Evolutionary conservation across 2,888 invertebrate genomes (phyloP).

Genomic region (Drosophila picticornis): DNA sequence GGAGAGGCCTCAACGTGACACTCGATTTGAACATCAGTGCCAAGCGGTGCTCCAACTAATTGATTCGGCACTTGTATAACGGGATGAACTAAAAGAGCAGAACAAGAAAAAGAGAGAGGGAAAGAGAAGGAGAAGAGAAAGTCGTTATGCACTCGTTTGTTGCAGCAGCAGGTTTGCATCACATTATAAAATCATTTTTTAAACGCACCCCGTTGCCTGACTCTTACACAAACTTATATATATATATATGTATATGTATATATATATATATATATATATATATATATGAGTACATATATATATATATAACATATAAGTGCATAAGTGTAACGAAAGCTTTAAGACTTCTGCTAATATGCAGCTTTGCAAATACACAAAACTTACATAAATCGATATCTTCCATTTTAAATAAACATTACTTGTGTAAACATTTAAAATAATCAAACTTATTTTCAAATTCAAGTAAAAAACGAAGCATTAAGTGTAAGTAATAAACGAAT

Average conservation of each 20-base stretch:
- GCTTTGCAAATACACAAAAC: not conserved
- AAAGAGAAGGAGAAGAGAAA: not conserved
- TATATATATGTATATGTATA: not conserved
- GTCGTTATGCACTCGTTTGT: slow-evolving; percentile 36
- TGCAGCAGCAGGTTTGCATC: slow-evolving; percentile 43
- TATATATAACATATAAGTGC: not conserved
- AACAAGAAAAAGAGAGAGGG: slow-evolving; percentile 43
- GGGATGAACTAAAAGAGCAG: slow-evolving; percentile 90
- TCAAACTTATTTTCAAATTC: not conserved
- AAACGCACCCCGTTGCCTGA: slow-evolving; percentile 18
- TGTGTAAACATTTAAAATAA: not conserved
- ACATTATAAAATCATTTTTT: slow-evolving; percentile 57
- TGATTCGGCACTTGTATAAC: slow-evolving; percentile 97
- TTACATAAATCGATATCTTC: not conserved
- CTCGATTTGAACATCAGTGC: slow-evolving; percentile 94
- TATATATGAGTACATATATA: not conserved
- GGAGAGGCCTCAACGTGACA: slow-evolving; percentile 96
- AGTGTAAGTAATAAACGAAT: not conserved
- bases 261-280: not conserved
- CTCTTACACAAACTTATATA: not conserved
- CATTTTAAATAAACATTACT: not conserved
- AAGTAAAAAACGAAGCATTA: not conserved
- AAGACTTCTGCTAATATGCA: not conserved
- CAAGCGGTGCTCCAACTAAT: slow-evolving; percentile 94
- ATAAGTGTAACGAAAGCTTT: not conserved